Percentiles rank a stretch among this genome's conserved stretches.
phyloP scores from a whole-genome alignment of 2,888 invertebrate species.

The Melolontha melolontha region DNA sequence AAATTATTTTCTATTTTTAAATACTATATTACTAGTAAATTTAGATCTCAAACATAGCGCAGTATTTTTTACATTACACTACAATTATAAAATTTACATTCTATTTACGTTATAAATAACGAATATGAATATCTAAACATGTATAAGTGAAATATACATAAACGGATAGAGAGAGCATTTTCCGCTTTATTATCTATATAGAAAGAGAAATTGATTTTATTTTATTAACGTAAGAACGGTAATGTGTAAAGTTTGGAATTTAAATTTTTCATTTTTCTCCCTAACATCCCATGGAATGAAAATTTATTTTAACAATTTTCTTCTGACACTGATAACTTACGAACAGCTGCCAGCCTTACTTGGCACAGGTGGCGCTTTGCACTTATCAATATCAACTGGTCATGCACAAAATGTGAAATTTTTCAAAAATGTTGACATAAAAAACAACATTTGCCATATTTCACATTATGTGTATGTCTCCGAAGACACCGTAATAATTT shows the following conservation, averaged over 20 bases:
- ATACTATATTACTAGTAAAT: too few species aligned
- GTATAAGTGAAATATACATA: not conserved
- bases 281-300: conserved; percentile 31
- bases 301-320: conserved; percentile 45
- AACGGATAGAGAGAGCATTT: not conserved
- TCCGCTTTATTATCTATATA: not conserved
- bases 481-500: not conserved
- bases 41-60: too few species aligned
- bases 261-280: conserved; percentile 41
- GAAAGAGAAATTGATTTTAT: conserved; percentile 24
- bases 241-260: conserved; percentile 40
- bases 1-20: too few species aligned
- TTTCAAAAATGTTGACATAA: conserved; percentile 33
- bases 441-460: conserved; percentile 29
- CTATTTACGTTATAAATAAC: too few species aligned
- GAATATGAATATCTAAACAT: too few species aligned
- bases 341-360: conserved; percentile 39
- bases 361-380: conserved; percentile 41
- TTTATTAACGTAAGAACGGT: conserved; percentile 36
- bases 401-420: conserved; percentile 41
- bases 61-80: too few species aligned
- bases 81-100: too few species aligned
- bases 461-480: not conserved
- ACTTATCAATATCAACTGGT: conserved; percentile 46
- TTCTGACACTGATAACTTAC: conserved; percentile 45